Percentiles rank a stretch among this genome's conserved stretches.
Evolutionary conservation across 2,888 invertebrate species (phyloP).

Genomic region (Agelastica alni): DNA sequence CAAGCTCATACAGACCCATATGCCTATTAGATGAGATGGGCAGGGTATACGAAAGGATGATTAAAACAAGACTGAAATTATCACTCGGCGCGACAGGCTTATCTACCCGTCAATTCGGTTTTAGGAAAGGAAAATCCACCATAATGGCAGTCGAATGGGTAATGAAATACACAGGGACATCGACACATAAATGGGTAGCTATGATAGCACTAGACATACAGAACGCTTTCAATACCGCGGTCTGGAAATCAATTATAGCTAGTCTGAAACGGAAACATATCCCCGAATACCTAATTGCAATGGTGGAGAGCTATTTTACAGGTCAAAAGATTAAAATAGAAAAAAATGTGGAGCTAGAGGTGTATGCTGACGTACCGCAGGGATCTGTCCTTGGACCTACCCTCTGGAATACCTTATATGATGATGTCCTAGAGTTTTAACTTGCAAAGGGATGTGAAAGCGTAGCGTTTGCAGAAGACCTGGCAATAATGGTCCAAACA

Average conservation of each 20-base stretch:
- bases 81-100: constrained; percentile 27
- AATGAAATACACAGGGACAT: not conserved
- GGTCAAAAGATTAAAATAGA: constrained; percentile 1
- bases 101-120: constrained; percentile 32
- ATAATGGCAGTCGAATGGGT: constrained; percentile 15
- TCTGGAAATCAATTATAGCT: constrained; percentile 20
- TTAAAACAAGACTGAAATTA: constrained; percentile 33
- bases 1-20: constrained; percentile 32
- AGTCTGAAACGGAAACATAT: constrained; percentile 6
- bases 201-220: constrained; percentile 21
- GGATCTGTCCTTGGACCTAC: constrained; percentile 4
- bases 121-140: constrained; percentile 34
- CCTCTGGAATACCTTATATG: constrained; percentile 10
- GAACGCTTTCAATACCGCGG: constrained; percentile 27
- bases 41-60: constrained; percentile 39
- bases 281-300: constrained; percentile 6
- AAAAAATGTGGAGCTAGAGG: not conserved
- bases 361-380: constrained; percentile 7
- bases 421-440: constrained; percentile 1
- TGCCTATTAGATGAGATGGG: constrained; percentile 38
- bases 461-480: constrained; percentile 18
- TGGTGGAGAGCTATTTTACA: constrained; percentile 10
- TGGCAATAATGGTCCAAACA: constrained; percentile 14
- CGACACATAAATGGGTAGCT: not conserved
- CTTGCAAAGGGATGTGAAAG: no score